Base-by-base conservation (phyloP, 2,888 invertebrate species). In the Oligia strigilis region DNA sequence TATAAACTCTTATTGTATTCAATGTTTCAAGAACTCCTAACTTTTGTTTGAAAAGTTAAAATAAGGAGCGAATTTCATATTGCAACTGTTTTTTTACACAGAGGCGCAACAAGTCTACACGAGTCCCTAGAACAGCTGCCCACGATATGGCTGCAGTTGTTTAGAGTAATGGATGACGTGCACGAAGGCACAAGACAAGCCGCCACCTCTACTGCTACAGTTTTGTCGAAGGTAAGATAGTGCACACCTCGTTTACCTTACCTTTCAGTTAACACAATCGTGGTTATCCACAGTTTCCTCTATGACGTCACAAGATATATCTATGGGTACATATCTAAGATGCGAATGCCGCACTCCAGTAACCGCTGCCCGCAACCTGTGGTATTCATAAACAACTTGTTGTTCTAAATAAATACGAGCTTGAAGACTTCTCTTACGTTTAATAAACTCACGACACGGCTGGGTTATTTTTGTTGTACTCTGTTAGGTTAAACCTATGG, bases 81-180 rank as follows among this genome's bases (percentile, higher is more conserved):
- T 23, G 4, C 11, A n/a, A 4, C 23, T 23, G 23, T 36, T 64
- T 6, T 5, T 8, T 64, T 64, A n/a, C 75, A 29, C 88, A 96
- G 97, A 52, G 97, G 96, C 1, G 96, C 97, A 0, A 91, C 92
- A 52, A 96, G 93, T 82, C 92, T 97, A 0, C 95, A 96, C 84
- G 94, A 92, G 4, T 96, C 96, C 0, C 58, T 95, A 43, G 90
- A 92, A 2, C 96, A 96, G 83, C 87, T 98, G 94, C 96, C 97
- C 0, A 98, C 98, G 82, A 96, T 99, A 69, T 99, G 99, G 99
- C 97, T 97, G 58, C 98, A 98, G 92, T 95, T 99, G 83, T 99
- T 99, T 93, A 97, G 99, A 40, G 99, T 99, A 0, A 98, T 99
- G 98, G 99, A 99, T 93, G 99, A 99, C 94, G 98, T 99, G 88